phyloP scores from a whole-genome alignment of 2,888 invertebrate species.

The Cybosia mesomella region DNA sequence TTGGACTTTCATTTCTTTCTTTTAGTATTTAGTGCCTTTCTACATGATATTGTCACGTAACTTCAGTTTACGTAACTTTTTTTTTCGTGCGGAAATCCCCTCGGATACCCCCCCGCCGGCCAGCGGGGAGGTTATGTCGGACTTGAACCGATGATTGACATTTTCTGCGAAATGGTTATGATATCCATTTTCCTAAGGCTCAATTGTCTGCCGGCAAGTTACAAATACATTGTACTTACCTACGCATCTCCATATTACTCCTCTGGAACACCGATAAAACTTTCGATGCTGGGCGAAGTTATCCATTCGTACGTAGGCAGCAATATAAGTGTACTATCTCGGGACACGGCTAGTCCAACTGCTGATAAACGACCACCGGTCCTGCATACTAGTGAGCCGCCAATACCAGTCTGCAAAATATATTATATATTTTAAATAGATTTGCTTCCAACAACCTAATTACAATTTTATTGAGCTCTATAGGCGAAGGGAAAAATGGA shows the following conservation, averaged over 20 bases:
- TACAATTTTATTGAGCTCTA: neutral
- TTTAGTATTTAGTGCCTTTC: neutral
- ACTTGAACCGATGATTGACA: too few relatives aligned
- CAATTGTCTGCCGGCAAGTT: too few relatives aligned
- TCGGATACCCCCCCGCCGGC: too few relatives aligned
- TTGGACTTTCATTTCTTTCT: conserved; percentile 21
- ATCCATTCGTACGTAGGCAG: conserved; percentile 69
- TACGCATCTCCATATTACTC: neutral
- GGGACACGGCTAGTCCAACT: conserved; percentile 70
- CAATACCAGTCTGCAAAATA: conserved; percentile 70
- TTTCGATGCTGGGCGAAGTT: conserved; percentile 10
- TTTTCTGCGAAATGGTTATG: too few relatives aligned
- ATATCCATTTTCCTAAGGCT: neutral
- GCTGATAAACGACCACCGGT: conserved; percentile 14
- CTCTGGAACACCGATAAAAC: conserved; percentile 1
- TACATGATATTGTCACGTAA: too few relatives aligned
- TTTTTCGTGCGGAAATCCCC: too few relatives aligned
- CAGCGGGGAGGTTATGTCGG: too few relatives aligned
- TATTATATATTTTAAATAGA: neutral
- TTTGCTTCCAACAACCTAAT: too few relatives aligned
- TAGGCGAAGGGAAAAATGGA: too few relatives aligned
- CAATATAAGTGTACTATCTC: conserved; percentile 67
- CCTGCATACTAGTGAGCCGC: conserved; percentile 73
- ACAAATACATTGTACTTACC: too few relatives aligned
- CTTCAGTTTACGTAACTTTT: too few relatives aligned